Conservation (phyloP, 2,113 vertebrate genomes). For the rabbit (Oryctolagus cuniculus) region DNA sequence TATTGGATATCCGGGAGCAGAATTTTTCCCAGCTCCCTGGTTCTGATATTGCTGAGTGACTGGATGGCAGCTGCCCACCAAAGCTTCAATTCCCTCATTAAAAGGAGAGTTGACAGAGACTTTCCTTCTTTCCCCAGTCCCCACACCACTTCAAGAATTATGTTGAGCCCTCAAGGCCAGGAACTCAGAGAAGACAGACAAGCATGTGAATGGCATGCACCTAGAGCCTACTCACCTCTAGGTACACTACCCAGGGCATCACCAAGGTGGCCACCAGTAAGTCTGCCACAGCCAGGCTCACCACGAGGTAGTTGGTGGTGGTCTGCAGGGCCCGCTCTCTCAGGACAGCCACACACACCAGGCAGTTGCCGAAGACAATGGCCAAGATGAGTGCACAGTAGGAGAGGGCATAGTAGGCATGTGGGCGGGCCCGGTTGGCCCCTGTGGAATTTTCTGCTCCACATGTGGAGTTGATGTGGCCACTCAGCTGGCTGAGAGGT, state of each 20-base stretch:
- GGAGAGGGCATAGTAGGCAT: constrained; percentile 93
- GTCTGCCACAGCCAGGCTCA: constrained; percentile 96
- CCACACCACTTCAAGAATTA: background rate
- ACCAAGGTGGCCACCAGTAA: constrained; percentile 95
- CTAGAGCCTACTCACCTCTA: constrained; percentile 91
- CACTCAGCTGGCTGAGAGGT: constrained; percentile 87
- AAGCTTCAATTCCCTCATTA: background rate
- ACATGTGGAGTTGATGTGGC: constrained; percentile 89
- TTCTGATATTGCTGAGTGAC: background rate
- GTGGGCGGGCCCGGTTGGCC: constrained; percentile 70
- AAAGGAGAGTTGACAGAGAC: background rate
- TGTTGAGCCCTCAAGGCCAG: background rate
- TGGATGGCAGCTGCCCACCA: background rate
- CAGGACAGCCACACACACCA: constrained; percentile 95
- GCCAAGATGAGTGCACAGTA: constrained; percentile 94
- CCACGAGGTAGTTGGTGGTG: constrained; percentile 97
- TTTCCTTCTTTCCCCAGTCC: background rate
- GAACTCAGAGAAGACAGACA: background rate
- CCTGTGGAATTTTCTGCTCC: constrained; percentile 87
- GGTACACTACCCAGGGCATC: constrained; percentile 97
- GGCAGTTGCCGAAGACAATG: constrained; percentile 94
- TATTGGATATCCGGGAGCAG: background rate
- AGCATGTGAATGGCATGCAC: background rate
- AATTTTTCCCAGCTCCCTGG: background rate
- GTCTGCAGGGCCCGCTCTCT: constrained; percentile 94